A percentile compares a stretch with the other conserved stretches of the same genome.
These are phyloP conservation scores for Apotomis turbidana DNA, from an alignment of 2,888 invertebrate species.

Conservation along the genomic window DNA sequence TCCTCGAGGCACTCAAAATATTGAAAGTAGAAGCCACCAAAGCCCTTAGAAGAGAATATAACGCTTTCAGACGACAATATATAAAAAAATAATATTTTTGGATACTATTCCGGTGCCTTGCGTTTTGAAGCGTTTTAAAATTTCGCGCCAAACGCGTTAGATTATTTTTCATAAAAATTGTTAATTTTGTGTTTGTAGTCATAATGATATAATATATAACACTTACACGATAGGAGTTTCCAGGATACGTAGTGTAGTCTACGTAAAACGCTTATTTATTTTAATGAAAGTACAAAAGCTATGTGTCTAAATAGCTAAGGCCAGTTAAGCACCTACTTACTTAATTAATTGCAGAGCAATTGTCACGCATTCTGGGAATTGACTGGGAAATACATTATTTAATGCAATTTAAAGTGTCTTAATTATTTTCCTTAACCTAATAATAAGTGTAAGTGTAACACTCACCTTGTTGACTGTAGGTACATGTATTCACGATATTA, in stretches of 20 bases:
- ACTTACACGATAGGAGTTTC: not conserved
- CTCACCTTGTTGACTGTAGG: not conserved
- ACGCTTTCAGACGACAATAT: constrained; percentile 68
- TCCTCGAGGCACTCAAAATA: constrained; percentile 63
- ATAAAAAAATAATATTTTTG: constrained; percentile 54
- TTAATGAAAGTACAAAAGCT: constrained; percentile 14
- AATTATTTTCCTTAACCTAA: constrained; percentile 24
- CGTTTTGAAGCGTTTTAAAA: constrained; percentile 57
- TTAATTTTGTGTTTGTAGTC: not conserved
- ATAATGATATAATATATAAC: no score
- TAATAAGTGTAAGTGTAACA: not conserved
- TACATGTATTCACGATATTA: no score
- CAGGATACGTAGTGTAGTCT: constrained; percentile 3
- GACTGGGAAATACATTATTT: constrained; percentile 29
- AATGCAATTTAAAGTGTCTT: constrained; percentile 29
- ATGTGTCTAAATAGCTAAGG: constrained; percentile 2
- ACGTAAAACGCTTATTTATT: constrained; percentile 16
- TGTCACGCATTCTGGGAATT: constrained; percentile 4
- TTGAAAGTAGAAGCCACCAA: constrained; percentile 73
- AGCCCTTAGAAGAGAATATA: constrained; percentile 71
- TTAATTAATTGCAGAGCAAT: not conserved
- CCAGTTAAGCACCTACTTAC: constrained; percentile 3
- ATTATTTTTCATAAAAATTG: constrained; percentile 1
- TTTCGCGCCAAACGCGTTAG: constrained; percentile 54
- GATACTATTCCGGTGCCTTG: constrained; percentile 40